Conservation (phyloP, 2,113 vertebrate species). For the Orthonyx spaldingii region DNA sequence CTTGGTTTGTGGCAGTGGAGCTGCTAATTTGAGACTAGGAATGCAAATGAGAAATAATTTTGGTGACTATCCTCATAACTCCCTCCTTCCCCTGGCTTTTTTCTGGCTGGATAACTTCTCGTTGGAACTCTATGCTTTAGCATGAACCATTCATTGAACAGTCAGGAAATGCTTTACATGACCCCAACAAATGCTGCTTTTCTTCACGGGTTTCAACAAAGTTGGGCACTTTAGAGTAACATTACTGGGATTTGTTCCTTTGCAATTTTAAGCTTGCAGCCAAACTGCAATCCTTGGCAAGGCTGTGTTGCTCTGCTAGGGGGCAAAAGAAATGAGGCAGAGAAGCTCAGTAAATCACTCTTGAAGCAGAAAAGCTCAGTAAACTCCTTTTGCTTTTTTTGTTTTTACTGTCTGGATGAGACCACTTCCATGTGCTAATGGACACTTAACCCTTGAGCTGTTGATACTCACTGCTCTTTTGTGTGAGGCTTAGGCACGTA, state of each 20-base stretch:
- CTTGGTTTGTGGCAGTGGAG: not conserved
- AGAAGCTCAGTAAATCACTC: not conserved
- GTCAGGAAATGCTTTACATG: not conserved
- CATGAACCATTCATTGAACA: not conserved
- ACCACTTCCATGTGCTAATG: not conserved
- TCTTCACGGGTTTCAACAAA: not conserved
- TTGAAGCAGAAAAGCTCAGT: not conserved
- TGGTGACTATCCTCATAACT: not conserved
- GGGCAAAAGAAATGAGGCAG: not conserved
- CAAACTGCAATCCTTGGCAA: not conserved
- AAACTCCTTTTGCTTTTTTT: not conserved
- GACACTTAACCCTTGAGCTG: not conserved
- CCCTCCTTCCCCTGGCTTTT: not conserved
- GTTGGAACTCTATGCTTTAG: not conserved
- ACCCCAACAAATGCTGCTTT: not conserved
- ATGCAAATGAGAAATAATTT: not conserved
- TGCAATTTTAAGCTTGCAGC: not conserved
- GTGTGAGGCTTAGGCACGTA: not conserved
- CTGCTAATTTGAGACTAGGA: not conserved
- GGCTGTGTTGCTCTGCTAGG: not conserved
- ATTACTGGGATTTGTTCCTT: not conserved
- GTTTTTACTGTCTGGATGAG: not conserved
- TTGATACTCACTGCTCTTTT: not conserved
- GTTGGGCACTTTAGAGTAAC: not conserved
- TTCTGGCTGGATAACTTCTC: not conserved